A percentile compares a stretch with the other conserved stretches of the same genome.
These are phyloP conservation scores for Cataglyphis albicans DNA, from an alignment of 2,888 invertebrate species.

Conservation along the genomic window DNA sequence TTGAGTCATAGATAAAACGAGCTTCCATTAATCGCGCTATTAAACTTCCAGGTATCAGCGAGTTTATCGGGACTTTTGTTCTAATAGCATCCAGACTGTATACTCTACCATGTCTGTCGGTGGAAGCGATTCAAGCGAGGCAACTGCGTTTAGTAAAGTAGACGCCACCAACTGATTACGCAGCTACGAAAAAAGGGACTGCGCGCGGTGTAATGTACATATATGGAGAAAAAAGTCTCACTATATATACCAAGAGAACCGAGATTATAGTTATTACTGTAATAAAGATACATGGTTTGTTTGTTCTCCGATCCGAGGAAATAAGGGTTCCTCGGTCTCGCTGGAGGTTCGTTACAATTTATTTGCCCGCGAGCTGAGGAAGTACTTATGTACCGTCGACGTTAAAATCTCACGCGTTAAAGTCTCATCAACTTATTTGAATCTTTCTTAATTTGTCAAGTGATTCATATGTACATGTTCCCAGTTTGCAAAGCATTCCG, in stretches of 20 bases:
- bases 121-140: conserved; percentile 67
- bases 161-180: conserved; percentile 74
- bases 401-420: conserved; percentile 16
- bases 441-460: conserved; percentile 17
- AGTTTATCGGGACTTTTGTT: conserved; percentile 40
- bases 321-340: conserved; percentile 49
- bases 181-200: conserved; percentile 66
- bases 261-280: conserved; percentile 81
- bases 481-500: background rate
- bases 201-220: conserved; percentile 57
- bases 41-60: conserved; percentile 53
- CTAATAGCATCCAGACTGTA: conserved; percentile 58
- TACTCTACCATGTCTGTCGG: conserved; percentile 46
- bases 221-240: conserved; percentile 62
- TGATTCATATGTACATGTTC: background rate
- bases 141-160: conserved; percentile 60
- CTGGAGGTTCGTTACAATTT: conserved; percentile 65
- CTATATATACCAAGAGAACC: conserved; percentile 45
- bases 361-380: conserved; percentile 58
- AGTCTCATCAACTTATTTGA: conserved; percentile 1
- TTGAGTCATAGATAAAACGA: conserved; percentile 44
- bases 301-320: conserved; percentile 70
- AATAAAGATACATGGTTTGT: conserved; percentile 81
- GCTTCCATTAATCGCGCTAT: conserved; percentile 64
- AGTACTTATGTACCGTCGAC: conserved; percentile 26